phyloP scores from a whole-genome alignment of 2,888 invertebrate genomes.

The Chouioia cunea region DNA sequence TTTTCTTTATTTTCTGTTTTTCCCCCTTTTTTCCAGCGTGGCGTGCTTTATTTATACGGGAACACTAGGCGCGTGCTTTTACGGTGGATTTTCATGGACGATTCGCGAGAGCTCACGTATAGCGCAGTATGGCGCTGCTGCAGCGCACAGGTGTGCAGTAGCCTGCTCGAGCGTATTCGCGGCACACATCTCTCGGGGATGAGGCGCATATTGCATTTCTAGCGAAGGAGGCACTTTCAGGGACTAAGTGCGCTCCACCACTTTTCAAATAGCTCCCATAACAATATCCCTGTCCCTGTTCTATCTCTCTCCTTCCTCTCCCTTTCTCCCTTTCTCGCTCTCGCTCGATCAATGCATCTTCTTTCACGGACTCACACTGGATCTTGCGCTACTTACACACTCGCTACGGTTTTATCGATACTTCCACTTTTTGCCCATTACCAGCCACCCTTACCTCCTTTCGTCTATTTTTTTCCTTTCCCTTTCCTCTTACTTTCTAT shows the following conservation, averaged over 20 bases:
- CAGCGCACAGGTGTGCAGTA: neutral
- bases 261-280: conserved; percentile 33
- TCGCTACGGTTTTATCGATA: neutral
- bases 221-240: conserved; percentile 44
- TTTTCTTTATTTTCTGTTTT: neutral
- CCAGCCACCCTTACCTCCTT: conserved; percentile 23
- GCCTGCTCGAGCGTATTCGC: conserved; percentile 47
- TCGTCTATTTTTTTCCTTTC: conserved; percentile 33
- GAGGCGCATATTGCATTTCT: conserved; percentile 55
- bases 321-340: too few relatives aligned
- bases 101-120: conserved; percentile 11
- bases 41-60: conserved; percentile 7
- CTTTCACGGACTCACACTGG: too few relatives aligned
- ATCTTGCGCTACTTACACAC: too few relatives aligned
- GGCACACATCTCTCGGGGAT: conserved; percentile 49
- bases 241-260: conserved; percentile 50
- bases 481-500: neutral
- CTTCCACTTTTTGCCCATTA: conserved; percentile 1
- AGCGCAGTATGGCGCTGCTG: conserved; percentile 4
- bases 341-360: too few relatives aligned
- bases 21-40: too few relatives aligned
- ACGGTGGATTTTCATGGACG: conserved; percentile 19
- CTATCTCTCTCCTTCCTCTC: too few relatives aligned
- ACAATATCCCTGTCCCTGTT: neutral
- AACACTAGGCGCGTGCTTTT: neutral